phyloP scores from a whole-genome alignment of 2,113 vertebrate species.

The Bos indicus region DNA sequence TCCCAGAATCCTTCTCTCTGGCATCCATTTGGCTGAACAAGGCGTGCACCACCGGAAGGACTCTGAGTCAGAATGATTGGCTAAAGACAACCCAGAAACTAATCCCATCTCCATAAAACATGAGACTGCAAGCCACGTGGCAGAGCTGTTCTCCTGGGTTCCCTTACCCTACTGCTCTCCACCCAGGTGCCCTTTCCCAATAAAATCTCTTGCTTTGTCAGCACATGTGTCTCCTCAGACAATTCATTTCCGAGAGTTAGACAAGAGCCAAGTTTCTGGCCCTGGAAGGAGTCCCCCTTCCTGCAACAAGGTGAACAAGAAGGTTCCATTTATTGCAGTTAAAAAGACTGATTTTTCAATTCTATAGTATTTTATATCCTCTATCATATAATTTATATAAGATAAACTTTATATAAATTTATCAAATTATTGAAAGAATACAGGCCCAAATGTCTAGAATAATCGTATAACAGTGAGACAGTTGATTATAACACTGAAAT shows the following conservation, averaged over 20 bases:
- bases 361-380: background rate
- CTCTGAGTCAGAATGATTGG: background rate
- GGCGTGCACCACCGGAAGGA: background rate
- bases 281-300: background rate
- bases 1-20: background rate
- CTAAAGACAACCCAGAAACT: background rate
- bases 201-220: background rate
- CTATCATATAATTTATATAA: background rate
- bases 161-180: background rate
- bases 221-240: background rate
- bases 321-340: background rate
- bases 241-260: fast-evolving
- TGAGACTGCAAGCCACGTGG: background rate
- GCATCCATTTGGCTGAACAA: background rate
- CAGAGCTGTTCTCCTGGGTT: background rate
- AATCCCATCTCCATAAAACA: background rate
- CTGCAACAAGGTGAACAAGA: background rate
- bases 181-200: background rate
- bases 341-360: background rate
- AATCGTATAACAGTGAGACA: background rate
- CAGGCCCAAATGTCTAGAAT: background rate
- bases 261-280: background rate
- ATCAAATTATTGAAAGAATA: background rate
- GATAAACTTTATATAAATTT: background rate
- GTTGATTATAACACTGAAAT: background rate